Evolutionary conservation across 2,888 invertebrate species (phyloP).

Genomic region (Octodonta nipae): DNA sequence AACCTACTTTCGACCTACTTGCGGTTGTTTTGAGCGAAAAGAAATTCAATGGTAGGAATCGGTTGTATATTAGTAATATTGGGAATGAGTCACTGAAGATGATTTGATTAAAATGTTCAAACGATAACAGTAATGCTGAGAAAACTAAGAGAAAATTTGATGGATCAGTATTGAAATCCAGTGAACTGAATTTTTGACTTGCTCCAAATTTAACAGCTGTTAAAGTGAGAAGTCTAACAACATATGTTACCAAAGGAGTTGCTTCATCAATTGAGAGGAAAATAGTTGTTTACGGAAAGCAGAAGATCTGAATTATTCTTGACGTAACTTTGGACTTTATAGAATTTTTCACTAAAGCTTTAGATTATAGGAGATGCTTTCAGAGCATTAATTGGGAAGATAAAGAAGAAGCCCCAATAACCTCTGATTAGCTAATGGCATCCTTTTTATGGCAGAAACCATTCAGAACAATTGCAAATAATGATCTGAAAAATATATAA

Average conservation of each 20-base stretch:
- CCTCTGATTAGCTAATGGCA: too few species aligned
- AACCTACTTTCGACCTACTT: constrained; percentile 67
- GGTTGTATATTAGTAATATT: constrained; percentile 81
- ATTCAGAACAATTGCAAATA: too few species aligned
- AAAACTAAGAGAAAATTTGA: constrained; percentile 89
- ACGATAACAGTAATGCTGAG: constrained; percentile 84
- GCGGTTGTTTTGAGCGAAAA: constrained; percentile 61
- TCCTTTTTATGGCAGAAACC: too few species aligned
- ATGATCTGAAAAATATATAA: too few species aligned
- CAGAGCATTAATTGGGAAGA: too few species aligned
- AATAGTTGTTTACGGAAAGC: constrained; percentile 9
- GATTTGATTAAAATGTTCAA: constrained; percentile 78
- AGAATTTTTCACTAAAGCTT: too few species aligned
- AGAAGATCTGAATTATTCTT: too few species aligned
- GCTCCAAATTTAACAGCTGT: constrained; percentile 89
- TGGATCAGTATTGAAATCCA: constrained; percentile 69
- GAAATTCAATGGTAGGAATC: constrained; percentile 82
- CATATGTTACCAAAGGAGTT: constrained; percentile 88
- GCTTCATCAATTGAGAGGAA: constrained; percentile 64
- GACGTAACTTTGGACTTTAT: too few species aligned
- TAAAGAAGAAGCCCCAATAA: too few species aligned
- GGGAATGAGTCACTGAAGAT: constrained; percentile 73
- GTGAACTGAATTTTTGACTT: constrained; percentile 81
- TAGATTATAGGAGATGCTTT: too few species aligned
- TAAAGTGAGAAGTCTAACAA: constrained; percentile 82